Conservation (phyloP, 1,140 invertebrate species). For the Rhyzopertha dominica region DNA sequence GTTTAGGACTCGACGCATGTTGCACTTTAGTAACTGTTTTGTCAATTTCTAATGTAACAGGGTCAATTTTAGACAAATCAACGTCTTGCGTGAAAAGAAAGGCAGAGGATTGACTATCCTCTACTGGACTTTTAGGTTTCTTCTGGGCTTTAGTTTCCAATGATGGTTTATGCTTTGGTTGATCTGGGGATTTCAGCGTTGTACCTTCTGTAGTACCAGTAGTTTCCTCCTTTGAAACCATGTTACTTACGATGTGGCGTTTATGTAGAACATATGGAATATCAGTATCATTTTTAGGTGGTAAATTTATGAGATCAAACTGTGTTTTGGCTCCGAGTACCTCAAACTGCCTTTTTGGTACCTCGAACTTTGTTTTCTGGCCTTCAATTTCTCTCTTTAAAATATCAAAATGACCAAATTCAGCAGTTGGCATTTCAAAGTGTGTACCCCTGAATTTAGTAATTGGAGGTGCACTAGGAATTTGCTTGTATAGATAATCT, state of each 20-base stretch:
- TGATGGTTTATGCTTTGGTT: conserved; percentile 3
- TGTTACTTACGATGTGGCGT: conserved; percentile 76
- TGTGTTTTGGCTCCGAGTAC: conserved; percentile 43
- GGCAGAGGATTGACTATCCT: conserved; percentile 28
- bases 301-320: conserved; percentile 44
- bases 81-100: conserved; percentile 68
- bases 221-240: conserved; percentile 51
- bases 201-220: conserved; percentile 14
- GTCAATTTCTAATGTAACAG: conserved; percentile 61
- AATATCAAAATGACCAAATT: conserved; percentile 62
- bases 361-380: conserved; percentile 49
- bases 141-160: conserved; percentile 37
- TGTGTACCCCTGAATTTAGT: conserved; percentile 47
- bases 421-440: conserved; percentile 48
- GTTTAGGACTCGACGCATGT: conserved; percentile 58
- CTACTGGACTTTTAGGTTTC: conserved; percentile 52
- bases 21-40: conserved; percentile 56
- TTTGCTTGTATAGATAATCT: conserved; percentile 67
- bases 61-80: conserved; percentile 63
- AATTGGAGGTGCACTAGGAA: conserved; percentile 63
- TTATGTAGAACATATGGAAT: conserved; percentile 80
- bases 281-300: conserved; percentile 56
- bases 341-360: conserved; percentile 52
- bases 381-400: conserved; percentile 49
- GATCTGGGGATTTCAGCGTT: conserved; percentile 2